Percentiles rank a stretch among this genome's conserved stretches.
Conservation (phyloP, 2,113 vertebrate genomes). For the Cavia porcellus region DNA sequence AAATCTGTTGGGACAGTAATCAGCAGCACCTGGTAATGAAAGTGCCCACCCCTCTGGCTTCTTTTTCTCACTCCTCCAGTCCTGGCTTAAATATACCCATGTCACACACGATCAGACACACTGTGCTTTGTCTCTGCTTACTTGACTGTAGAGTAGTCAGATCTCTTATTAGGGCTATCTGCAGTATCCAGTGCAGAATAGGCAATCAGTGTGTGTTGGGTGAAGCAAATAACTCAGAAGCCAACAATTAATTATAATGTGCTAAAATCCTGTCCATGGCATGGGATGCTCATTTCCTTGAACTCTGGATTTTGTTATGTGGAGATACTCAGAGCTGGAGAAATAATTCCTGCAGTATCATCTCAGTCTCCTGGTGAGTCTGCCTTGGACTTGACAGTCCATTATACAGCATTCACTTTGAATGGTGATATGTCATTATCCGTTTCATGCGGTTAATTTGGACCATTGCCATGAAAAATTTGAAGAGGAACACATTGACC, state of each 20-base stretch:
- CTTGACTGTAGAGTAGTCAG: rapidly evolving
- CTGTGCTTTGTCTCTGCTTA: neutral
- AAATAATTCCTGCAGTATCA: rapidly evolving
- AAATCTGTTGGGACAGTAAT: neutral
- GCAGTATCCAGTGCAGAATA: neutral
- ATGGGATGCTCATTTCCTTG: neutral
- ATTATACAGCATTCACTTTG: neutral
- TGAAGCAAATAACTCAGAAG: neutral
- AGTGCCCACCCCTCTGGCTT: neutral
- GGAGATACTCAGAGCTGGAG: neutral
- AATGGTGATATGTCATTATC: neutral
- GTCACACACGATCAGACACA: neutral
- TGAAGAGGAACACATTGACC: constrained; percentile 53
- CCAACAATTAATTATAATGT: neutral
- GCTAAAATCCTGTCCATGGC: neutral
- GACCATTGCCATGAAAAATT: constrained; percentile 4
- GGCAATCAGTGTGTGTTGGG: neutral
- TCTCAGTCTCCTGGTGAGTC: neutral
- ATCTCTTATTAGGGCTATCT: neutral
- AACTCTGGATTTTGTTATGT: neutral
- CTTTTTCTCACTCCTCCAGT: neutral
- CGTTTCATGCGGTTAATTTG: constrained; percentile 20
- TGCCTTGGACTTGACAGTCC: neutral
- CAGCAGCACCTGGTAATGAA: neutral
- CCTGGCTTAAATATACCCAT: neutral